Evolutionary conservation across 2,888 invertebrate genomes (phyloP).

Genomic region (Abscondita cerata): DNA sequence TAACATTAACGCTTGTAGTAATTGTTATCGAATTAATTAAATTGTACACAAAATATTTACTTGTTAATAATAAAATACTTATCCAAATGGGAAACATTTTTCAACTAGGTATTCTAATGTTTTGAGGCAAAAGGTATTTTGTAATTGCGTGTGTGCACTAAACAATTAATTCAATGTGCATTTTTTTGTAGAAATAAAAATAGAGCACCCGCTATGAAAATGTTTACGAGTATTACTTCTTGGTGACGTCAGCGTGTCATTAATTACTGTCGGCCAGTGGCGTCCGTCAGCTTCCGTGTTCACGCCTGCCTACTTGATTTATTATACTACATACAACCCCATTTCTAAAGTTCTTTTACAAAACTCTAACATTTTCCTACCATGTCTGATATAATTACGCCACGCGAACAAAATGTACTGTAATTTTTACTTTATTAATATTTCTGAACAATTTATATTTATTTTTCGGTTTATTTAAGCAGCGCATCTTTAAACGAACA

Average conservation of each 20-base stretch:
- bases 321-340: constrained; percentile 33
- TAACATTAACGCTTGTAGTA: constrained; percentile 26
- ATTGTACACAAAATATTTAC: no score
- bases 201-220: constrained; percentile 20
- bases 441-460: no score
- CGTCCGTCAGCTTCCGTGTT: constrained; percentile 45
- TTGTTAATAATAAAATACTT: background rate
- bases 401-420: no score
- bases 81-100: constrained; percentile 7
- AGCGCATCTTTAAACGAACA: no score
- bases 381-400: no score
- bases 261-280: constrained; percentile 45
- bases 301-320: constrained; percentile 44
- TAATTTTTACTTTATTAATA: no score
- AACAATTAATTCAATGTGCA: constrained; percentile 20
- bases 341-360: constrained; percentile 20
- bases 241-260: constrained; percentile 43
- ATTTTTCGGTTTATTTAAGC: no score
- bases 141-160: no score
- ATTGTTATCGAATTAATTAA: constrained; percentile 8
- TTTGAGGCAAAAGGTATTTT: no score
- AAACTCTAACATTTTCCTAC: constrained; percentile 12
- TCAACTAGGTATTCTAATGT: background rate
- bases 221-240: constrained; percentile 25
- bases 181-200: constrained; percentile 19